phyloP scores from a whole-genome alignment of 1,140 invertebrate species.

The Drosophila leontia region DNA sequence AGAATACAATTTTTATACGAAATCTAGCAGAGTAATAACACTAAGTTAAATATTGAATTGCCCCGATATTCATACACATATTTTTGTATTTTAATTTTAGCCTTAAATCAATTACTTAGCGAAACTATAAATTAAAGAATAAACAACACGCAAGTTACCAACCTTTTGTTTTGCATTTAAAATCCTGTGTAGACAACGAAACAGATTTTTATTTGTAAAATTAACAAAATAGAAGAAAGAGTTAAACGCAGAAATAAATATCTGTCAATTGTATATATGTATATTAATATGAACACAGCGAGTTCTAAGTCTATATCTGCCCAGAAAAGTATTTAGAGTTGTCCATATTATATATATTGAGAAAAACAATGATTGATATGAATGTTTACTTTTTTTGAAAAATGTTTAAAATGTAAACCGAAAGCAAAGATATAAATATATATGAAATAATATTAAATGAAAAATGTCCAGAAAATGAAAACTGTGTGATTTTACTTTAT shows the following conservation, averaged over 20 bases:
- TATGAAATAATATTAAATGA: slow-evolving; percentile 28
- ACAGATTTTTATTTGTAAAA: slow-evolving; percentile 59
- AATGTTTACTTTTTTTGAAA: slow-evolving; percentile 73
- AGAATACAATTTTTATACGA: slow-evolving; percentile 57
- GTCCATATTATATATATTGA: slow-evolving; percentile 63
- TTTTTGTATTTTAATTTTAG: slow-evolving; percentile 68
- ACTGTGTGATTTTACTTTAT: slow-evolving; percentile 1
- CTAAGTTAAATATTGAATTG: slow-evolving; percentile 41
- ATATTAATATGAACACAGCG: slow-evolving; percentile 39
- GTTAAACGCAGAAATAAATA: slow-evolving; percentile 41
- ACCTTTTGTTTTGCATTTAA: slow-evolving; percentile 71
- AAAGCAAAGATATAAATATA: slow-evolving; percentile 28
- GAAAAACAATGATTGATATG: slow-evolving; percentile 60
- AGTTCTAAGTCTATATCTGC: slow-evolving; percentile 48
- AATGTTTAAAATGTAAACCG: slow-evolving; percentile 59
- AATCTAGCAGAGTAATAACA: slow-evolving; percentile 27
- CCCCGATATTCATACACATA: slow-evolving; percentile 60
- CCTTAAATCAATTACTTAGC: slow-evolving; percentile 34
- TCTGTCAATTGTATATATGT: slow-evolving; percentile 62
- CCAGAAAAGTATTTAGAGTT: slow-evolving; percentile 52
- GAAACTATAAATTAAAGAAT: slow-evolving; percentile 29
- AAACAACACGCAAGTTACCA: slow-evolving; percentile 15
- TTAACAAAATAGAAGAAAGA: slow-evolving; percentile 4
- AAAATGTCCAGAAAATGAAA: slow-evolving; percentile 25
- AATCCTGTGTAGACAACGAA: slow-evolving; percentile 56